Evolutionary conservation across 2,888 invertebrate genomes (phyloP), one percentile per base, ranked within the genome.

Genomic region (Xiphydria camelus): DNA sequence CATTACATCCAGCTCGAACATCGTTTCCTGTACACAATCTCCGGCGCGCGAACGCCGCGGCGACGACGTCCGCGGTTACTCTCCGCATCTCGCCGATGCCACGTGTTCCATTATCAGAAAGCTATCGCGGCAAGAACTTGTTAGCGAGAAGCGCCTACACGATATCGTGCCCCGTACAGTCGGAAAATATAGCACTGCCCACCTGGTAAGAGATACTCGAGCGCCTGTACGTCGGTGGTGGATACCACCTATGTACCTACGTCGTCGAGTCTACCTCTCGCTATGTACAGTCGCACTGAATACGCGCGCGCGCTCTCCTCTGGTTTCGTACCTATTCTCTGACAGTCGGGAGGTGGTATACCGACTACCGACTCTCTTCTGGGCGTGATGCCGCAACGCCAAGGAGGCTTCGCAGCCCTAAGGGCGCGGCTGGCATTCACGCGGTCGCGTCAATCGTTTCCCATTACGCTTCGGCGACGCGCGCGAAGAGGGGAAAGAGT

Each of bases 91-190:
- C 22, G 34, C 41, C 47, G 23, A 44, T 38, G 19, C 34, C 31
- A 26, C 39, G 42, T 21, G 44, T 40, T 41, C 38, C 25, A 41
- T 47, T 47, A 50, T 47, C 50, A 45, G 43, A 20, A 32, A 41
- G 36, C 38, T 39, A 45, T 45, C 41, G 33, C 45, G 35, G 47
- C 32, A 36, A 45, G 32, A 33, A 44, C 41, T 50, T 38, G 37
- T 44, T 47, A 47, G 37, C 29, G 41, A 37, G 49, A 43, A 38
- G 40, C 40, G 29, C 36, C 31, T 25, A 34, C 41, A 29, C 19
- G 44, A 37, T 36, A 39, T 17, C 43, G 47, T 18, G 33, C 41
- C 36, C 32, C 43, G 29, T 14, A 23, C 21, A 29, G 31, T 33
- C 21, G 33, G 15, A 15, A 41, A 25, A 19, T 29, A 44, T 29